Conservation (phyloP, 2,113 vertebrate species). For the Megatriorchis doriae region DNA sequence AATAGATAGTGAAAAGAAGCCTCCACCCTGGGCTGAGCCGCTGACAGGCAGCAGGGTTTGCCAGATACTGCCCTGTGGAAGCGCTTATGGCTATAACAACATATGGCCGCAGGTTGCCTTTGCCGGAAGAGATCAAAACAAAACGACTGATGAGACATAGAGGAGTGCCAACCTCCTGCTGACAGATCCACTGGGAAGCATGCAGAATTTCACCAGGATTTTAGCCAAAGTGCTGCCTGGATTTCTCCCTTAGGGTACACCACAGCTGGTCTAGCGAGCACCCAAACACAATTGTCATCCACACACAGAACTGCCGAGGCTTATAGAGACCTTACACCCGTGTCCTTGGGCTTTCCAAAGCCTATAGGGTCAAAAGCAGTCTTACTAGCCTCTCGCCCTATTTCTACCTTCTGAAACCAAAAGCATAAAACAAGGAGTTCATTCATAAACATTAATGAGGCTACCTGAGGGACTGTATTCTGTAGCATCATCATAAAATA, state of each 20-base stretch:
- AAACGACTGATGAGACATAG: background rate
- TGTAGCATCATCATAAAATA: conserved; percentile 64
- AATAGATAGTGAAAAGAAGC: conserved; percentile 2
- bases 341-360: background rate
- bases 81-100: background rate
- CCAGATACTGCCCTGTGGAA: background rate
- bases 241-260: background rate
- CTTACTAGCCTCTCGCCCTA: background rate
- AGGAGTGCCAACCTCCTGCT: background rate
- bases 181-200: background rate
- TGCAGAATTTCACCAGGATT: background rate
- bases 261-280: background rate
- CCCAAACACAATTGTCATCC: background rate
- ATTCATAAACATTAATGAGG: conserved; percentile 58
- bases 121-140: background rate
- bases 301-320: background rate
- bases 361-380: background rate
- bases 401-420: conserved; percentile 11
- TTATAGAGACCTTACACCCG: background rate
- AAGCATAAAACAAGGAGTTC: conserved; percentile 10
- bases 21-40: conserved; percentile 12
- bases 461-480: conserved; percentile 52
- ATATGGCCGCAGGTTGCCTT: background rate
- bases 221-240: background rate
- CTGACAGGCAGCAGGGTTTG: background rate